Base-by-base conservation (phyloP, 2,797 vertebrate genomes). In the Sardinella longiceps region DNA sequence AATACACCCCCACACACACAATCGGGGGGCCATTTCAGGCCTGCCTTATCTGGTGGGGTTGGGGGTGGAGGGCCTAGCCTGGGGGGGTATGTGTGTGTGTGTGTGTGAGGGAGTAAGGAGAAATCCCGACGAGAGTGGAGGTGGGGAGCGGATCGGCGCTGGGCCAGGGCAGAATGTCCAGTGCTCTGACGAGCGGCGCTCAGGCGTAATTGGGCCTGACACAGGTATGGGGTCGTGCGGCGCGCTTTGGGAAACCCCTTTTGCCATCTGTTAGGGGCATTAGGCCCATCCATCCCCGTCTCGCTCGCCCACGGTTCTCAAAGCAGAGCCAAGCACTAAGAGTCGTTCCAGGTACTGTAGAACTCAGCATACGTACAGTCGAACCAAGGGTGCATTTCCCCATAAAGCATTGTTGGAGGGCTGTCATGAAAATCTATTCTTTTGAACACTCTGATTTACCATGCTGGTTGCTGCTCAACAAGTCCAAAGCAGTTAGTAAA, bases 181-280 rank as follows among this genome's bases (percentile, higher is more conserved):
- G 58, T 86, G 30, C 85, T 3, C 30, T 30, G 63, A 12, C 20
- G 11, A 33, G 70, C 33, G 2, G 33, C 23, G 70, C 70, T 87
- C 86, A 85, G 74, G 80, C 70, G 51, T 86, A 84, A 87, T 87
- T 39, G 70, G 45, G 84, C 84, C 60, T 84, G 77, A 84, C 81
- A 80, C 85, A 20, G 82, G 63, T 88, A 74, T 84, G 82, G 77
- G 82, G 70, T 87, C 84, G 81, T 84, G 81, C 84, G 80, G 83
- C 46, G 66, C 50, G 74, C 60, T 85, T 83, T 77, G 28, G 63
- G 81, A 84, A 50, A 80, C 28, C 30, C 81, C 74, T 43, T n/a
- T n/a, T 43, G 82, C 63, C 84, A 88, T 87, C 86, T 87, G 84
- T 70, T 63, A 83, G 81, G 58, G 43, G 63, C 70, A 70, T 85